A percentile compares a stretch with the other conserved stretches of the same genome.
Evolutionary conservation across 2,888 invertebrate species (phyloP).

Genomic region (Pheosia gnoma): DNA sequence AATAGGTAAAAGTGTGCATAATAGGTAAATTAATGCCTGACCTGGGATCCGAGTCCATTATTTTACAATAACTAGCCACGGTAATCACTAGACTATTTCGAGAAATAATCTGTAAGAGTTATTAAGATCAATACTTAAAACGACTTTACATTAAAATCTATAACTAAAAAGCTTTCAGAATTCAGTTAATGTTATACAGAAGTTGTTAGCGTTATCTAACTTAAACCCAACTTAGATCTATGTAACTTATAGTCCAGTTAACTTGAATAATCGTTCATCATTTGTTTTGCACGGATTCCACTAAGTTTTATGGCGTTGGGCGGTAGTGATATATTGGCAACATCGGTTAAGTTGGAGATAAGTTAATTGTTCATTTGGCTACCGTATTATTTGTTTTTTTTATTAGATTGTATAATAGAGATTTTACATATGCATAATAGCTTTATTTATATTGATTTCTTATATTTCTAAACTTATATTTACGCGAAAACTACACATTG

Average conservation of each 20-base stretch:
- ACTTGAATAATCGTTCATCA: slow-evolving; percentile 48
- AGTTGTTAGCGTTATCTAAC: slow-evolving; percentile 7
- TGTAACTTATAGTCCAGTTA: slow-evolving; percentile 33
- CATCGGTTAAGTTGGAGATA: slow-evolving; percentile 28
- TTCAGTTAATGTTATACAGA: neutral
- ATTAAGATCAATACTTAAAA: too few relatives aligned
- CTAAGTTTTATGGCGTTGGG: slow-evolving; percentile 46
- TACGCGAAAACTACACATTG: too few relatives aligned
- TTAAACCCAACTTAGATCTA: slow-evolving; percentile 23
- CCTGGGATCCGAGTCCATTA: too few relatives aligned
- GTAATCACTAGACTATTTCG: too few relatives aligned
- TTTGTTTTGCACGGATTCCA: slow-evolving; percentile 45
- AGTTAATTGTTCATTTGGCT: slow-evolving; percentile 30
- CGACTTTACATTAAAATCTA: neutral
- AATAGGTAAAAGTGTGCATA: too few relatives aligned
- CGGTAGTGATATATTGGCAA: slow-evolving; percentile 48
- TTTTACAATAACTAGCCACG: too few relatives aligned
- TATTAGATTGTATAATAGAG: too few relatives aligned
- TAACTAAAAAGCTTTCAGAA: slow-evolving; percentile 2
- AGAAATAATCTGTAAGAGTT: too few relatives aligned
- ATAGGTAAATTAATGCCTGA: too few relatives aligned
- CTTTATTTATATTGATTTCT: too few relatives aligned
- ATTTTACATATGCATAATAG: too few relatives aligned
- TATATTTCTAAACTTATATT: too few relatives aligned
- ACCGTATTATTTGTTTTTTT: slow-evolving; percentile 19